Percentiles rank a stretch among this genome's conserved stretches.
phyloP scores from a whole-genome alignment of 1,140 invertebrate genomes.

The Ceratoteleas bidentatus region DNA sequence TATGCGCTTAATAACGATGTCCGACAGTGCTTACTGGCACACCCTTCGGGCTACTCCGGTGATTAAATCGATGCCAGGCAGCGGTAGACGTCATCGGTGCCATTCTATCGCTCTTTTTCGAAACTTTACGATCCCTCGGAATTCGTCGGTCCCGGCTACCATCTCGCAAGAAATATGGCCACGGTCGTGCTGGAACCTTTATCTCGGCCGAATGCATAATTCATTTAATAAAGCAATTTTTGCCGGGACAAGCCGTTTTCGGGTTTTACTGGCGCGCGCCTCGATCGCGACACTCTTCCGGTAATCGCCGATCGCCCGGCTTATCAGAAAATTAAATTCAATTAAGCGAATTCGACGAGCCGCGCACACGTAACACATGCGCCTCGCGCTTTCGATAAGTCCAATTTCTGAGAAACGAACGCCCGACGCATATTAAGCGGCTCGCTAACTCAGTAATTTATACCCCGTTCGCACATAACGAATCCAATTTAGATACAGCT shows the following conservation, averaged over 20 bases:
- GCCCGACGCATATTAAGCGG: neutral
- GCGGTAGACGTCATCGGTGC: slow-evolving; percentile 61
- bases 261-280: neutral
- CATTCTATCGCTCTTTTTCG: slow-evolving; percentile 55
- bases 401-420: neutral
- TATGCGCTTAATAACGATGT: slow-evolving; percentile 82
- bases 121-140: slow-evolving; percentile 53
- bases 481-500: slow-evolving; percentile 15
- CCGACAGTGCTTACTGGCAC: slow-evolving; percentile 80
- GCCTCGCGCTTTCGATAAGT: too few relatives aligned
- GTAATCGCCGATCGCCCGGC: too few relatives aligned
- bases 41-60: slow-evolving; percentile 73
- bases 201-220: slow-evolving; percentile 54
- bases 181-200: slow-evolving; percentile 30
- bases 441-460: slow-evolving; percentile 2
- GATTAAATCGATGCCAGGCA: slow-evolving; percentile 67
- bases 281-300: too few relatives aligned
- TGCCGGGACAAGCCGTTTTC: slow-evolving; percentile 15
- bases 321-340: too few relatives aligned
- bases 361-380: too few relatives aligned
- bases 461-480: neutral
- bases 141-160: slow-evolving; percentile 39
- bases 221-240: slow-evolving; percentile 55
- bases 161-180: slow-evolving; percentile 53
- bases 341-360: too few relatives aligned